Evolutionary conservation across 2,113 vertebrate genomes (phyloP), one percentile per base, ranked within the genome.

Genomic region (Lepidothrix coronata): DNA sequence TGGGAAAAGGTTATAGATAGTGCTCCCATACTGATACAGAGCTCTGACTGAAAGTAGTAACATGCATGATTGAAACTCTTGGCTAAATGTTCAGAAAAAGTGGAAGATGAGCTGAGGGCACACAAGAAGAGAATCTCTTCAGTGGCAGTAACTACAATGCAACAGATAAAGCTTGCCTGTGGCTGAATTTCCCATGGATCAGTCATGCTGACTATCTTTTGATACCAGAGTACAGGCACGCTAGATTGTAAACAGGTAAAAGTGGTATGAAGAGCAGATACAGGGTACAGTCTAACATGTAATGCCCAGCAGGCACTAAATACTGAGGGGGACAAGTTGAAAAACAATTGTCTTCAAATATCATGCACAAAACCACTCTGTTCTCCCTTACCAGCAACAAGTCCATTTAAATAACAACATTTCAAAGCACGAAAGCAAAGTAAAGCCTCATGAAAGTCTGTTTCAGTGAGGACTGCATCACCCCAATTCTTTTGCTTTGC

Each of bases 311-410:
- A 92, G 86, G 78, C 46, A 57, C 28, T 83, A 68, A 95, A 82
- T 80, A 75, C 63, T 72, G 61, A 80, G 39, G 28, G 54, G 28
- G 14, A 67, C 33, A 75, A 81, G 37, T 6, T 85, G 67, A 63
- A 91, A 95, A 97, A 70, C 74, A 88, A 75, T 94, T 91, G 61
- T 72, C 51, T 91, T 77, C 43, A 79, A 95, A 95, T 24, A 87
- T 14, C 35, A 77, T 51, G 37, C 17, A 78, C 63, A 74, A 83
- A 12, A 14, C 18, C 49, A 5, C 43, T 78, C 76, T 87, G 28
- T 58, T 94, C 72, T 81, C 37, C 62, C 61, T 65, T 80, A 71
- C 13, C 63, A 85, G 59, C 80, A 87, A 37, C 52, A 91, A 88
- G 48, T 78, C 68, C 5, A 13, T 96, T 93, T 89, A 85, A 94